These are phyloP conservation scores for Ptychobarbus kaznakovi DNA, from an alignment of 2,797 vertebrate genomes.

Conservation along the genomic window DNA sequence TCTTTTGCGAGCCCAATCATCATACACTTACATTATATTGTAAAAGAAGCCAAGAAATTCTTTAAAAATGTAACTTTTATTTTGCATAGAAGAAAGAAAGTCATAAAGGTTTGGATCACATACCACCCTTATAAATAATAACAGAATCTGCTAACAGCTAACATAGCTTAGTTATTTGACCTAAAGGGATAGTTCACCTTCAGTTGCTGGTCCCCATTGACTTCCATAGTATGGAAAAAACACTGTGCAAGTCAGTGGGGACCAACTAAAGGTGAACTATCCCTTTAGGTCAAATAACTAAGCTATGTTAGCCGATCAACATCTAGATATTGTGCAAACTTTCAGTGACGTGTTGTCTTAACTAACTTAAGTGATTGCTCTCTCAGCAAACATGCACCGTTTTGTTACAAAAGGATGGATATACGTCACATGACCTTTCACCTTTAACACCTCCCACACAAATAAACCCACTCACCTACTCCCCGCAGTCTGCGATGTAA, in stretches of 20 bases:
- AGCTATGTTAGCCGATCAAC: neutral
- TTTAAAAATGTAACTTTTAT: neutral
- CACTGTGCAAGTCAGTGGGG: no score
- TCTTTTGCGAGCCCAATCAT: neutral
- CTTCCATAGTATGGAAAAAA: neutral
- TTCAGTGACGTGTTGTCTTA: neutral
- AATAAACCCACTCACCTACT: conserved; percentile 51
- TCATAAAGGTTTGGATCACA: neutral
- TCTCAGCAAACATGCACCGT: neutral
- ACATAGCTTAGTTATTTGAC: neutral
- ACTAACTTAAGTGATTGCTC: conserved; percentile 16
- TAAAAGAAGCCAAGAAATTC: neutral
- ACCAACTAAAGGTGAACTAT: neutral
- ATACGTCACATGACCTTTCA: conserved; percentile 10
- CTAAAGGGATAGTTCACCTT: neutral
- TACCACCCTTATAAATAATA: neutral
- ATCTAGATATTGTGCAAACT: neutral
- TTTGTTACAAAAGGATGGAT: conserved; percentile 1
- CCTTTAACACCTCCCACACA: conserved; percentile 36
- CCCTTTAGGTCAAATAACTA: neutral
- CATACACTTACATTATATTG: neutral
- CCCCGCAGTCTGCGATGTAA: conserved; percentile 47
- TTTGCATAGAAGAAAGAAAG: neutral
- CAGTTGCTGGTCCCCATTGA: neutral
- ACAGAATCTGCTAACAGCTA: neutral